A percentile compares a stretch with the other conserved stretches of the same genome.
phyloP scores from a whole-genome alignment of 2,113 vertebrate genomes.

The Perca fluviatilis region DNA sequence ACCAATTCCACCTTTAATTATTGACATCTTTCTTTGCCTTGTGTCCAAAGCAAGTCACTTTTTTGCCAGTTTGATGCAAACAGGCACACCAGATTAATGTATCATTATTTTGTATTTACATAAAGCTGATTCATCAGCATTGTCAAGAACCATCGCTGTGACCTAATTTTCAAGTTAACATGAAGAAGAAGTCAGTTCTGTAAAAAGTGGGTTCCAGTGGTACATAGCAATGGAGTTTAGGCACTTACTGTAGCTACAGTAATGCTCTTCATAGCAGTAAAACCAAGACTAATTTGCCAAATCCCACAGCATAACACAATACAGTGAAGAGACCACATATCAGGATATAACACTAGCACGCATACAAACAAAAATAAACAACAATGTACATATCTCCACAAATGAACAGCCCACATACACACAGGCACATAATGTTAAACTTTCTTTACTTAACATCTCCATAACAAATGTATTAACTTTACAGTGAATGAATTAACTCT shows the following conservation, averaged over 20 bases:
- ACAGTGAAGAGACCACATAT: neutral
- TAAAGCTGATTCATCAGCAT: neutral
- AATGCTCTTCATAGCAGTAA: neutral
- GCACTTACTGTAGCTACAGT: neutral
- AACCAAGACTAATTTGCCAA: conserved; percentile 1
- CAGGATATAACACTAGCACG: neutral
- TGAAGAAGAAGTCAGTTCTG: neutral
- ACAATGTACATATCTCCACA: neutral
- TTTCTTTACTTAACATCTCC: neutral
- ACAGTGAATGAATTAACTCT: conserved; percentile 52
- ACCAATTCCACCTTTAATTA: neutral
- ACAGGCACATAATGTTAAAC: neutral
- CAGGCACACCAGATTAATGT: neutral
- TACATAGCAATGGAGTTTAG: neutral
- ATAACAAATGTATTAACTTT: conserved; percentile 36
- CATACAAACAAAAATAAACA: neutral
- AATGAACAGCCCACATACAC: neutral
- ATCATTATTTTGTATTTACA: neutral
- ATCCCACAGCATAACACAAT: neutral
- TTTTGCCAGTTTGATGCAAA: neutral
- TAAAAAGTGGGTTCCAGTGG: neutral
- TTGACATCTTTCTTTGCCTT: neutral
- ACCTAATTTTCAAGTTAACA: neutral
- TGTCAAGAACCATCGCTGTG: neutral
- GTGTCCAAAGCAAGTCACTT: neutral